Conservation (phyloP, 2,888 invertebrate species). For the Nemotelus pantherinus region DNA sequence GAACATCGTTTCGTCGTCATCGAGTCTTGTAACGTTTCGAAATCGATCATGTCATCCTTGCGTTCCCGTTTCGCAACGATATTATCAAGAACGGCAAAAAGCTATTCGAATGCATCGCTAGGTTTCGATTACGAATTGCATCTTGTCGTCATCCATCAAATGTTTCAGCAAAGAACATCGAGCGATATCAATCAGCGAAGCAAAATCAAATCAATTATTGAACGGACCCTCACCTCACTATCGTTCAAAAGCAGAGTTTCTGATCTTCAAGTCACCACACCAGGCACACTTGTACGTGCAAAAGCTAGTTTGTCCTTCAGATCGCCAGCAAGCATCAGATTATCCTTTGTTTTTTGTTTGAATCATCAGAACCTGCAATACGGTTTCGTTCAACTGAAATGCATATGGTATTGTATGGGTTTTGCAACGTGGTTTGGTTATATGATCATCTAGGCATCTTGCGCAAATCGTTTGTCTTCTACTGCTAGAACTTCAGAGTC, state of each 20-base stretch:
- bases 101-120: too few species aligned
- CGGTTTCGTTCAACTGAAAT: constrained; percentile 22
- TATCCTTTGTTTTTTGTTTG: constrained; percentile 5
- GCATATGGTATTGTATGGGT: background rate
- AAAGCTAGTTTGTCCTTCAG: too few species aligned
- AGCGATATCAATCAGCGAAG: too few species aligned
- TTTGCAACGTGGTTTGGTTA: constrained; percentile 1
- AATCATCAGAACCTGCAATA: background rate
- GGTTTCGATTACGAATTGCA: too few species aligned
- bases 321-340: background rate
- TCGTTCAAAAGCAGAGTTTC: background rate
- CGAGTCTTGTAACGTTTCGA: constrained; percentile 29
- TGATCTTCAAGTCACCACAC: background rate
- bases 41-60: constrained; percentile 37
- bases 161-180: too few species aligned
- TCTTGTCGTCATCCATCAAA: too few species aligned
- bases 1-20: constrained; percentile 1
- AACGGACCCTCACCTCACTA: too few species aligned
- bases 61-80: constrained; percentile 13
- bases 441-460: constrained; percentile 25
- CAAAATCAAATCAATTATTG: too few species aligned
- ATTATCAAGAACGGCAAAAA: background rate
- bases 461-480: constrained; percentile 1
- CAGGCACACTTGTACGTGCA: too few species aligned
- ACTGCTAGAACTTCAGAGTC: constrained; percentile 42